Percentiles rank a stretch among this genome's conserved stretches.
Evolutionary conservation across 2,797 vertebrate genomes (phyloP).

Genomic region (Borostomias antarcticus): DNA sequence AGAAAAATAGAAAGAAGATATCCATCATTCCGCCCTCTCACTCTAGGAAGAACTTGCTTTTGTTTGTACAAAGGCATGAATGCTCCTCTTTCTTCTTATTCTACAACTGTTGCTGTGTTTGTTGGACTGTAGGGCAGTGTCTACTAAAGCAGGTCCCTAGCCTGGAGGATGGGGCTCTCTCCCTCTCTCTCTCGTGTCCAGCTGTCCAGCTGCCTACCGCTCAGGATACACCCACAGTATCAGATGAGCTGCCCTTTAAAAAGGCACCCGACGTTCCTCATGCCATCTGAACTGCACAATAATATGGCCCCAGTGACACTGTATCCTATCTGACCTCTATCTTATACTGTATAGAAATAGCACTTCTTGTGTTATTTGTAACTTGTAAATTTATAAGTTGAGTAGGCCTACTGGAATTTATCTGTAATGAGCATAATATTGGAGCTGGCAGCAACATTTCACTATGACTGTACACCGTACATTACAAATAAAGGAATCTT

Average conservation of each 20-base stretch:
- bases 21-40: constrained; percentile 56
- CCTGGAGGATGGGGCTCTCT: constrained; percentile 32
- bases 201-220: constrained; percentile 35
- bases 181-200: constrained; percentile 39
- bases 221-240: constrained; percentile 19
- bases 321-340: too few relatives aligned
- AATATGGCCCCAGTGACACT: background rate
- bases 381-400: too few relatives aligned
- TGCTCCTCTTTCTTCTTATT: constrained; percentile 41
- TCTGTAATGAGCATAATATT: too few relatives aligned
- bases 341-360: too few relatives aligned
- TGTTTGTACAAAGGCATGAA: constrained; percentile 39
- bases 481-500: too few relatives aligned
- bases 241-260: constrained; percentile 27
- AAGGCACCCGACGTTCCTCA: constrained; percentile 9
- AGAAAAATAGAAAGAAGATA: constrained; percentile 45
- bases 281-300: background rate
- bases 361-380: too few relatives aligned
- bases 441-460: too few relatives aligned
- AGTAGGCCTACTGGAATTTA: too few relatives aligned
- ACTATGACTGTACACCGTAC: too few relatives aligned
- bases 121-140: constrained; percentile 31
- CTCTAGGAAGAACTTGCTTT: constrained; percentile 5
- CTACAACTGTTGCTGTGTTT: constrained; percentile 27
- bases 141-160: constrained; percentile 15